Base-by-base conservation (phyloP, 2,113 vertebrate genomes). In the Oreochromis niloticus region DNA sequence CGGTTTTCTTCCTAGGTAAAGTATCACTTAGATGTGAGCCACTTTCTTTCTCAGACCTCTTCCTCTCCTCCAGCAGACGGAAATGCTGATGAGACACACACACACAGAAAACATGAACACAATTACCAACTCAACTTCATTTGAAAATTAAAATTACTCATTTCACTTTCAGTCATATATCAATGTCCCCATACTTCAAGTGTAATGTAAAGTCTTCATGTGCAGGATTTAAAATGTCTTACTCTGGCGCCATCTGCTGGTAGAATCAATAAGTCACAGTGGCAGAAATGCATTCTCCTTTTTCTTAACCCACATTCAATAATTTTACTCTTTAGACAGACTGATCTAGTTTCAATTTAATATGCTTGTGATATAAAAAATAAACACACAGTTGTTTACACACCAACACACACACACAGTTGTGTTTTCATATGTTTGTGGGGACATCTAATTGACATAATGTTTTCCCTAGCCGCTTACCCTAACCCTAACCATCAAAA, bases 21-120 rank as follows among this genome's bases (percentile, higher is more conserved):
- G 98, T 98, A 82, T 98, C 98, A 24, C 98, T 98, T 93, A 97
- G 88, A 93, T 97, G 97, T 16, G 94, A 88, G 66, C 97, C 96
- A 86, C 93, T 96, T 8, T 96, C 95, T 75, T 88, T 96, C 14
- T 89, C 93, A 4, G 84, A 90, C 84, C 95, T 96, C 95, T 94
- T 99, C 90, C 97, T 97, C 93, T 98, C 98, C 93, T 99, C 98
- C 95, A 98, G 94, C 22, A 94, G 96, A 91, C 97, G 97, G 95
- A 98, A 98, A 95, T 98, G 98, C 98, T 99, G 96, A 96, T 80
- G 22, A 84, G 36, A 90, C 46, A 93, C 78, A 91, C 32, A 82
- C 57, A 56, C 3, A 85, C 4, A 90, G 10, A 90, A 24, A 1
- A n/a, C 8, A 81, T 39, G 46, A 17, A 27, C 6, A 56, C 0